phyloP scores from a whole-genome alignment of 2,888 invertebrate species.

The Schizotus pectinicornis region DNA sequence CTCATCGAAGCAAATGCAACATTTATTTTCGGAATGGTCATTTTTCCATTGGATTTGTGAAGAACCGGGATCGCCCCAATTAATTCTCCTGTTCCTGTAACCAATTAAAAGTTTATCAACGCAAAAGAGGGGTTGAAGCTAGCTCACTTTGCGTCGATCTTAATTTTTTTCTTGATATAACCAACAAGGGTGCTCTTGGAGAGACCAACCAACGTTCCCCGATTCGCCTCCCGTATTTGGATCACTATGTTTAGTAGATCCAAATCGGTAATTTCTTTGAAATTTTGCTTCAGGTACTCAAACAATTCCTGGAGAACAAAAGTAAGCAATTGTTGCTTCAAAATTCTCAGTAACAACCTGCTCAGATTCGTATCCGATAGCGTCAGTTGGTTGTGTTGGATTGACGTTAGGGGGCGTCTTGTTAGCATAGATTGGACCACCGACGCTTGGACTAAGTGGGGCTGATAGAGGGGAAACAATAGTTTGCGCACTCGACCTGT shows the following conservation, averaged over 20 bases:
- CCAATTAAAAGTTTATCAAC: no score
- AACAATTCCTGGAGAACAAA: conserved; percentile 11
- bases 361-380: conserved; percentile 3
- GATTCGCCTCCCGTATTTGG: conserved; percentile 5
- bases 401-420: no score
- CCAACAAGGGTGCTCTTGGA: neutral
- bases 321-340: neutral
- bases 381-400: neutral
- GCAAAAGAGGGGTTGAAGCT: no score
- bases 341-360: neutral
- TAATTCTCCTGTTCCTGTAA: neutral
- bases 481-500: no score
- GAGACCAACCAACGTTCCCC: conserved; percentile 6
- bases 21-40: conserved; percentile 13
- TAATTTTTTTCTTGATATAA: conserved; percentile 14
- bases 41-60: conserved; percentile 6
- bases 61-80: conserved; percentile 2
- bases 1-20: conserved; percentile 22
- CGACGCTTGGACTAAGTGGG: no score
- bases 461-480: no score
- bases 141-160: neutral
- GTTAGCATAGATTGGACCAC: no score
- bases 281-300: conserved; percentile 8
- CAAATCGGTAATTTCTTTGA: conserved; percentile 1
- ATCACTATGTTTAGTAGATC: conserved; percentile 5